A percentile compares a stretch with the other conserved stretches of the same genome.
Conservation (phyloP, 2,113 vertebrate genomes). For the Muscicapa adusta region DNA sequence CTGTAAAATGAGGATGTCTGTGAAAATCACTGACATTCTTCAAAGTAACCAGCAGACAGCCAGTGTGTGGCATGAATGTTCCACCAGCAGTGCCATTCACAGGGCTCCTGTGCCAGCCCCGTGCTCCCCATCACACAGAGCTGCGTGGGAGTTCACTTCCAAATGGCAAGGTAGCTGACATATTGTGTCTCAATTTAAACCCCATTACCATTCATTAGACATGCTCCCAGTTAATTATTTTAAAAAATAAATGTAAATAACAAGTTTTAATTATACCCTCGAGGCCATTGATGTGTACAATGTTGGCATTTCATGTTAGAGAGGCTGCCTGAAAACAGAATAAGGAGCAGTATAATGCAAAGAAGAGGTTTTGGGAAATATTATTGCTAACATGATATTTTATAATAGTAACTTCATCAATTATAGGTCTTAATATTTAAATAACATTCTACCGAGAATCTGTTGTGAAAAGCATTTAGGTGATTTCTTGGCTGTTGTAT, state of each 20-base stretch:
- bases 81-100: not conserved
- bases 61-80: not conserved
- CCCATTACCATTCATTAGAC: slow-evolving; percentile 60
- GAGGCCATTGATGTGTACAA: slow-evolving; percentile 7
- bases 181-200: slow-evolving; percentile 49
- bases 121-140: not conserved
- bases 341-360: slow-evolving; percentile 15
- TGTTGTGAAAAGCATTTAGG: not conserved
- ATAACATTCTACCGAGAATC: not conserved
- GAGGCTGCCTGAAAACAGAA: slow-evolving; percentile 33
- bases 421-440: slow-evolving; percentile 21
- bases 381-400: not conserved
- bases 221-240: slow-evolving; percentile 57
- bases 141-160: slow-evolving; percentile 8
- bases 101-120: not conserved
- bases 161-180: slow-evolving; percentile 51
- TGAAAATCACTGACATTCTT: slow-evolving; percentile 5
- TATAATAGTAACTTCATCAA: slow-evolving; percentile 5
- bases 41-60: not conserved
- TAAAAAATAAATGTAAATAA: slow-evolving; percentile 66
- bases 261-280: slow-evolving; percentile 56
- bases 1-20: not conserved
- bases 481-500: not conserved
- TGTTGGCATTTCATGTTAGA: not conserved
- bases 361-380: not conserved